Conservation (phyloP, 1,140 invertebrate species). For the Drosophila kikkawai region DNA sequence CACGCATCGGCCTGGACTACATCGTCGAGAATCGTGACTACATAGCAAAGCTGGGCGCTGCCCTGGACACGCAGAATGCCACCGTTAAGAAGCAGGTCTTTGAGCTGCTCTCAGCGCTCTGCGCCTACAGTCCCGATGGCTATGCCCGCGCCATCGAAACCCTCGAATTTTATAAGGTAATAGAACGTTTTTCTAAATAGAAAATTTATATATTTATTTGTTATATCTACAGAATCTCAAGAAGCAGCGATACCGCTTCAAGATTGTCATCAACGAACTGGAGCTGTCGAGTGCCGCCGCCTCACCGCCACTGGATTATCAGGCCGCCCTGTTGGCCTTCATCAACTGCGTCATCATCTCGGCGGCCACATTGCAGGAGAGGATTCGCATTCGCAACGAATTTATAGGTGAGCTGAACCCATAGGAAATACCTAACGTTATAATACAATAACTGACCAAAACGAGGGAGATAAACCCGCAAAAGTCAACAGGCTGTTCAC, state of each 20-base stretch:
- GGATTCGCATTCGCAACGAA: constrained; percentile 95
- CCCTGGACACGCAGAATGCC: constrained; percentile 93
- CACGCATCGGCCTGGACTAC: constrained; percentile 95
- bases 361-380: constrained; percentile 93
- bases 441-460: constrained; percentile 3
- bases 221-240: constrained; percentile 89
- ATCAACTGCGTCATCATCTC: constrained; percentile 98
- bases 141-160: constrained; percentile 94
- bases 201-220: not conserved
- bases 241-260: constrained; percentile 94
- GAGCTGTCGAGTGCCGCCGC: constrained; percentile 88
- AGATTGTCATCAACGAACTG: constrained; percentile 94
- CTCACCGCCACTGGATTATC: constrained; percentile 90
- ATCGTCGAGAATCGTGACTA: constrained; percentile 97
- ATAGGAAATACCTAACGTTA: not conserved
- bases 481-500: constrained; percentile 52
- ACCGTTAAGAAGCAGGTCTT: constrained; percentile 97
- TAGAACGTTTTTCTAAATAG: not conserved
- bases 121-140: constrained; percentile 94
- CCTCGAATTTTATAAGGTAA: constrained; percentile 94
- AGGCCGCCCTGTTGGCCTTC: constrained; percentile 95
- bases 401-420: constrained; percentile 92
- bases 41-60: constrained; percentile 94
- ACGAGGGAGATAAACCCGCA: constrained; percentile 60
- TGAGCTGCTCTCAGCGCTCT: constrained; percentile 95